These are phyloP conservation scores for Rosalia funebris DNA, from an alignment of 2,888 invertebrate genomes.

Conservation along the genomic window DNA sequence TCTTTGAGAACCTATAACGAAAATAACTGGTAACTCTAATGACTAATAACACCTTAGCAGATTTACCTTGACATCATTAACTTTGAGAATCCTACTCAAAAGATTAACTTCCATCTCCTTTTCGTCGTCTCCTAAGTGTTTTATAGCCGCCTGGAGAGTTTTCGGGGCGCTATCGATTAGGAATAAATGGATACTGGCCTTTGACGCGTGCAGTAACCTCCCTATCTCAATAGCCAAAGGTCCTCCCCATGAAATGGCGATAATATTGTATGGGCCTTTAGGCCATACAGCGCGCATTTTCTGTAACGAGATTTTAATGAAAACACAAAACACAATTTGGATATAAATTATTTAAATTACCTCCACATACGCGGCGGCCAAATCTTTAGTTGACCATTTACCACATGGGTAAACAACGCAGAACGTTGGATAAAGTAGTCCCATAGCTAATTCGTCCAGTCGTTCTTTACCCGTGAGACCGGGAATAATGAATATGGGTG, in stretches of 20 bases:
- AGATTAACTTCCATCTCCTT: conserved; percentile 66
- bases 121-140: conserved; percentile 61
- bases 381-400: conserved; percentile 48
- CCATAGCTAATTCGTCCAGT: conserved; percentile 52
- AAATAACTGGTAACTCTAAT: neutral
- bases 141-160: conserved; percentile 70
- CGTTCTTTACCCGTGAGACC: conserved; percentile 56
- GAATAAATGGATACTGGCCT: conserved; percentile 70
- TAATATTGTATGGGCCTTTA: conserved; percentile 75
- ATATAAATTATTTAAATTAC: conserved; percentile 41
- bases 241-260: conserved; percentile 91
- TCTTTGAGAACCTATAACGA: conserved; percentile 52
- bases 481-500: conserved; percentile 62
- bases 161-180: conserved; percentile 87
- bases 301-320: conserved; percentile 67
- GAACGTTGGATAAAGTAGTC: conserved; percentile 61
- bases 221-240: conserved; percentile 84
- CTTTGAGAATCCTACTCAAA: conserved; percentile 68
- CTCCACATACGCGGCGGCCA: conserved; percentile 54
- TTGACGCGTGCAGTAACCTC: conserved; percentile 71
- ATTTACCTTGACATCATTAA: conserved; percentile 58
- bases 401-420: conserved; percentile 57
- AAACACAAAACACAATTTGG: no score
- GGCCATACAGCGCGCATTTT: conserved; percentile 70
- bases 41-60: no score